Percentiles rank a stretch among this genome's conserved stretches.
Evolutionary conservation across 2,888 invertebrate species (phyloP).

Genomic region (Zygogramma bicolorata): DNA sequence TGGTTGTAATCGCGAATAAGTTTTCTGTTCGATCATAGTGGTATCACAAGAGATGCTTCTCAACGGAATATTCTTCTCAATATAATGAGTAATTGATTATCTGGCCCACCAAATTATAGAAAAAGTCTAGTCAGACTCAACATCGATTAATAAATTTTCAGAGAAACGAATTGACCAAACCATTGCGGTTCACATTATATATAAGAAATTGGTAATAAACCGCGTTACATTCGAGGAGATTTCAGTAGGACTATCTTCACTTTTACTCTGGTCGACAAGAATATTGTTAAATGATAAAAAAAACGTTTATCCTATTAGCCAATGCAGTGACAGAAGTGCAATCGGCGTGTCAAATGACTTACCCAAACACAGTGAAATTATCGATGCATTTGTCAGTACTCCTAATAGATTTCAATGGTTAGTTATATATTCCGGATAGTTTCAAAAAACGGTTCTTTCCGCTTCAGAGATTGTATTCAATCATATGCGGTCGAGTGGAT

Average conservation of each 20-base stretch:
- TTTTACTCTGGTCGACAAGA: not conserved
- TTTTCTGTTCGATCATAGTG: no score
- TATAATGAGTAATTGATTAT: no score
- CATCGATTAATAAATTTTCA: not conserved
- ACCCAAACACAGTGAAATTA: constrained; percentile 34
- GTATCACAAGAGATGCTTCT: no score
- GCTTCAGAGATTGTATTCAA: constrained; percentile 59
- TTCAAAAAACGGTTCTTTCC: constrained; percentile 53
- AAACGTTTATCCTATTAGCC: constrained; percentile 11
- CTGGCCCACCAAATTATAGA: no score
- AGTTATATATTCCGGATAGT: constrained; percentile 38
- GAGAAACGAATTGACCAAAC: not conserved
- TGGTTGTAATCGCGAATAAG: no score
- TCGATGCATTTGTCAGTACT: constrained; percentile 38
- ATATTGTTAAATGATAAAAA: not conserved
- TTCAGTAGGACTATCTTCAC: not conserved
- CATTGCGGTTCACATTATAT: not conserved
- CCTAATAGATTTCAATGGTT: constrained; percentile 29
- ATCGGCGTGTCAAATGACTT: constrained; percentile 33
- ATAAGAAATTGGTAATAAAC: not conserved
- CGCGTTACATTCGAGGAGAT: not conserved
- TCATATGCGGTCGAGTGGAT: constrained; percentile 60
- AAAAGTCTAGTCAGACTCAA: not conserved
- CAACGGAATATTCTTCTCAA: no score
- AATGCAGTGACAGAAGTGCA: constrained; percentile 31